Evolutionary conservation across 1,140 invertebrate species (phyloP).

Genomic region (Brachionus sp.): DNA sequence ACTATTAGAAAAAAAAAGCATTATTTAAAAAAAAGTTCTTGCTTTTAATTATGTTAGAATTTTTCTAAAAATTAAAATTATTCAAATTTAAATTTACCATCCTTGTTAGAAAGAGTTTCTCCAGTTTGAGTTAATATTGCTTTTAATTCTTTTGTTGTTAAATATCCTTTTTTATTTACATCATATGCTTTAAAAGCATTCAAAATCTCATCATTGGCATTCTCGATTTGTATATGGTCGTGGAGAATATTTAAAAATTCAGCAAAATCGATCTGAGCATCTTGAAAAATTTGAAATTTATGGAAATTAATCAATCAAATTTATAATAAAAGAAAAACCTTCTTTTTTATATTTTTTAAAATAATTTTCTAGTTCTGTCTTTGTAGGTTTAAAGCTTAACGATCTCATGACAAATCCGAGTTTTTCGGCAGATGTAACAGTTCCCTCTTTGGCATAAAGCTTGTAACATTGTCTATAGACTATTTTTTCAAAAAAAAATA

Average conservation of each 20-base stretch:
- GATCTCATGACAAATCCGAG: conserved; percentile 45
- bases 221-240: neutral
- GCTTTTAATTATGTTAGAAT: too few relatives aligned
- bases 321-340: neutral
- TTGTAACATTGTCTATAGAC: conserved; percentile 42
- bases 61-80: neutral
- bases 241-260: conserved; percentile 40
- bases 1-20: neutral
- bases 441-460: conserved; percentile 36
- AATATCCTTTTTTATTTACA: conserved; percentile 22
- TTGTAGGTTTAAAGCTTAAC: conserved; percentile 44
- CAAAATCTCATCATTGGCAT: conserved; percentile 11
- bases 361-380: conserved; percentile 9
- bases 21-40: neutral
- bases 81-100: conserved; percentile 3
- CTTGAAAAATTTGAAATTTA: neutral
- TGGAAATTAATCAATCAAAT: neutral
- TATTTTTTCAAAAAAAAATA: neutral
- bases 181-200: conserved; percentile 43
- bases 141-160: conserved; percentile 18
- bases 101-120: conserved; percentile 16
- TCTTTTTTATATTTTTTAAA: conserved; percentile 43
- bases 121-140: conserved; percentile 16
- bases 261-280: conserved; percentile 28
- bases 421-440: conserved; percentile 30